A percentile compares a stretch with the other conserved stretches of the same genome.
phyloP scores from a whole-genome alignment of 2,888 invertebrate genomes.

The Pyrrhia umbra region DNA sequence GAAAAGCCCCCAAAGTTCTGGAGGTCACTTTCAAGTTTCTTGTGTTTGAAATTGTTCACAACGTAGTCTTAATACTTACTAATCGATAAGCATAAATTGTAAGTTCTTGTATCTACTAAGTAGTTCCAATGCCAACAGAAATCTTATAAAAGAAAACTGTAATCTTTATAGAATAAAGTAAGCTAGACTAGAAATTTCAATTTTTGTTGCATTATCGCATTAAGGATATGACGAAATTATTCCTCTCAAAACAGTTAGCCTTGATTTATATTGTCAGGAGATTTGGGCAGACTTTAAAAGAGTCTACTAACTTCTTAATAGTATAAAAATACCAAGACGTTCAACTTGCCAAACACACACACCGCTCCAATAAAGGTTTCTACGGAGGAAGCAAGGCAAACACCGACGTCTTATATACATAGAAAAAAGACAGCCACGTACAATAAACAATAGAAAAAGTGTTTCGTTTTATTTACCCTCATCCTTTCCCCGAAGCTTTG shows the following conservation, averaged over 20 bases:
- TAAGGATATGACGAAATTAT: too few relatives aligned
- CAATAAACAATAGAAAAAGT: conserved; percentile 60
- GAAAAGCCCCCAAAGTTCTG: conserved; percentile 33
- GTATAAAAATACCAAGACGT: neutral
- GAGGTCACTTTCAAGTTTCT: conserved; percentile 46
- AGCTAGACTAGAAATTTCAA: too few relatives aligned
- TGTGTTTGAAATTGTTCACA: conserved; percentile 40
- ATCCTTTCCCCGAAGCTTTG: conserved; percentile 22
- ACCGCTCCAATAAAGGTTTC: conserved; percentile 1
- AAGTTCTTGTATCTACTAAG: conserved; percentile 5
- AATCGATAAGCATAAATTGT: conserved; percentile 24
- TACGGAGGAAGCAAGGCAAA: conserved; percentile 23
- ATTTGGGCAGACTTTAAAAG: neutral
- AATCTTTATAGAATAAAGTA: too few relatives aligned
- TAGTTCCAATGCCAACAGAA: neutral
- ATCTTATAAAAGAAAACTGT: too few relatives aligned
- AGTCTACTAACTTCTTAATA: neutral
- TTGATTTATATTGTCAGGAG: too few relatives aligned
- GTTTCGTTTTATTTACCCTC: conserved; percentile 63
- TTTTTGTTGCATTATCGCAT: too few relatives aligned
- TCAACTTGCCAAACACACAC: neutral
- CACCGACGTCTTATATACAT: conserved; percentile 12
- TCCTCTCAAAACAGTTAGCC: too few relatives aligned
- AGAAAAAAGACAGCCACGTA: conserved; percentile 26
- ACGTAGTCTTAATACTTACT: conserved; percentile 25